Conservation (phyloP, 2,888 invertebrate genomes). For the Lymantria dispar region DNA sequence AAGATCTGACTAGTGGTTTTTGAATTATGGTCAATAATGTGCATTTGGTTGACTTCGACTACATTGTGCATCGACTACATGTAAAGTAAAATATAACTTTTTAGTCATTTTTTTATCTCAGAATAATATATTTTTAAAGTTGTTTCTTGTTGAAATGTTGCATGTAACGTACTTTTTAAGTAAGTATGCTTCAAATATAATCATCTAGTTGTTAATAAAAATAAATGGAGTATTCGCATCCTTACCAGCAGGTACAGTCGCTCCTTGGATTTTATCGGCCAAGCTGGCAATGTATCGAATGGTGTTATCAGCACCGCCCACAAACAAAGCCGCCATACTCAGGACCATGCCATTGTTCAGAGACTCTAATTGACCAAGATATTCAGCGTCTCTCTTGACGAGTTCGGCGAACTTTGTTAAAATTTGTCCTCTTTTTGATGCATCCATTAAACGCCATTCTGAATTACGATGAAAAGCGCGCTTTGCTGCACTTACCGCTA, state of each 20-base stretch:
- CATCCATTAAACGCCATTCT: conserved; percentile 91
- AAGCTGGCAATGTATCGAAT: conserved; percentile 92
- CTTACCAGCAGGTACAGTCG: conserved; percentile 8
- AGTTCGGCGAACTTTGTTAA: conserved; percentile 89
- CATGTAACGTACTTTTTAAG: too few relatives aligned
- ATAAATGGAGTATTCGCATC: neutral
- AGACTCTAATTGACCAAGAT: conserved; percentile 85
- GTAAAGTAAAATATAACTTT: too few relatives aligned
- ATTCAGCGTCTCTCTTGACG: conserved; percentile 84
- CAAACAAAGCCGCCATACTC: conserved; percentile 16
- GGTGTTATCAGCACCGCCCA: conserved; percentile 50
- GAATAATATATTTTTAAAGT: too few relatives aligned
- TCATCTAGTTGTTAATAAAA: too few relatives aligned
- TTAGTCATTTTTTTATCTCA: too few relatives aligned
- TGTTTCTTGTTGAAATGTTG: too few relatives aligned
- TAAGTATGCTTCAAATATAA: too few relatives aligned
- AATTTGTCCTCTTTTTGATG: conserved; percentile 88
- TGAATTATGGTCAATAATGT: too few relatives aligned
- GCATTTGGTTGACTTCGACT: too few relatives aligned
- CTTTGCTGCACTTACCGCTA: conserved; percentile 89
- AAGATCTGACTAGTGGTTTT: too few relatives aligned
- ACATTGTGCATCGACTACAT: too few relatives aligned
- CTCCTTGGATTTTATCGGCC: conserved; percentile 85
- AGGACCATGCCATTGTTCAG: conserved; percentile 94
- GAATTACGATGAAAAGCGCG: conserved; percentile 84